Base-by-base conservation (phyloP, 2,113 vertebrate species). In the Suricata suricatta region DNA sequence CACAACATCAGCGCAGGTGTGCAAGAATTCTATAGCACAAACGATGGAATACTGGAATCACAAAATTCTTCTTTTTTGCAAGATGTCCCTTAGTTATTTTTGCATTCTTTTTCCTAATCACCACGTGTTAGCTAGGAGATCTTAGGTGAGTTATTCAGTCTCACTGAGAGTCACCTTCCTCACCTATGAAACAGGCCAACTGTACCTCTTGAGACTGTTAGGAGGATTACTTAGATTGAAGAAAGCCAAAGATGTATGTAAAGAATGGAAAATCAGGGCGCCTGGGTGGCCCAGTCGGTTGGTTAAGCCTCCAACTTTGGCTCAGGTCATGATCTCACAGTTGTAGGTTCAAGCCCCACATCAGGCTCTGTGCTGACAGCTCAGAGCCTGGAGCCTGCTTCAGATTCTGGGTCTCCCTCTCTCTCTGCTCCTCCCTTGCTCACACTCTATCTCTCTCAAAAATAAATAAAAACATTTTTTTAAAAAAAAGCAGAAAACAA, bases 1-100 rank as follows among this genome's bases (percentile, higher is more conserved):
- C 10, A 13, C 41, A 64, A 77, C 1, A 31, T 1, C 17, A 14
- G 23, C 0, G 38, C 10, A 13, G 0, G 4, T 3, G 38, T 1
- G 5, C n/a, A 44, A 63, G 63, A 79, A 66, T 44, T 23, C 29
- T 31, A 89, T 0, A 9, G 16, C 47, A 90, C 10, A 88, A 35
- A 25, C 0, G 4, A 0, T 19, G 23, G 38, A 31, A 54, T 4
- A 54, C 3, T 14, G 1, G 9, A 89, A 47, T 23, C 13, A 0
- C 0, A 2, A 13, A 4, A 35, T 47, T 14, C 74, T 38, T 23
- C 25, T 25, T 57, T 91, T 85, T 9, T 38, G 35, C 41, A 96
- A 93, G 82, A 31, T 19, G 38, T 44, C 21, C n/a, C 69, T 76
- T 19, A 21, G 9, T 68, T 13, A 25, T 12, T 64, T 85, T 27